phyloP scores from a whole-genome alignment of 2,888 invertebrate genomes.

The Galerucella pusilla region DNA sequence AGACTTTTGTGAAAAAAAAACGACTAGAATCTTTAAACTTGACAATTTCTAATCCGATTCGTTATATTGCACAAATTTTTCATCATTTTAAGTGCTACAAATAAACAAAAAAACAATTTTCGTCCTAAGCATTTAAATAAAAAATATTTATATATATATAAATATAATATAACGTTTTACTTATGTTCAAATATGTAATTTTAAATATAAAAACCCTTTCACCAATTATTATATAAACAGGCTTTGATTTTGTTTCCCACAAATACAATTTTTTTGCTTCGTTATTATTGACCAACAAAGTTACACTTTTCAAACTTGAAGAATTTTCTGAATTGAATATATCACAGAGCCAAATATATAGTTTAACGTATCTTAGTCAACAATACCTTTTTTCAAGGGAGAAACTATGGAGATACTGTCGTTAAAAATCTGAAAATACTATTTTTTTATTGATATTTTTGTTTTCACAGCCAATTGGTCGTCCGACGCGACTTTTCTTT shows the following conservation, averaged over 20 bases:
- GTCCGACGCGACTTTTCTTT: conserved; percentile 15
- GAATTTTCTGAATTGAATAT: conserved; percentile 56
- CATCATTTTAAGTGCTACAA: conserved; percentile 48
- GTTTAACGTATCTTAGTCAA: conserved; percentile 45
- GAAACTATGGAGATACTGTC: conserved; percentile 42
- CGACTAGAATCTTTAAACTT: conserved; percentile 27
- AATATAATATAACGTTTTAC: conserved; percentile 47
- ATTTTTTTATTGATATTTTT: conserved; percentile 24
- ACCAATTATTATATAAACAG: conserved; percentile 57
- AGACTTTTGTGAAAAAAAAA: conserved; percentile 24
- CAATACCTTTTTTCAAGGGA: conserved; percentile 39
- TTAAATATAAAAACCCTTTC: conserved; percentile 56
- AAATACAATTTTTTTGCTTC: conserved; percentile 31
- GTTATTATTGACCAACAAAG: conserved; percentile 47
- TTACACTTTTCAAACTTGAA: conserved; percentile 49
- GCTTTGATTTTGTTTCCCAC: conserved; percentile 48
- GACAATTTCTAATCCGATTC: conserved; percentile 19
- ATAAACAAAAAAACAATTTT: conserved; percentile 34
- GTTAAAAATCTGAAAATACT: conserved; percentile 32
- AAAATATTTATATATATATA: conserved; percentile 47
- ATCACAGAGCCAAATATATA: conserved; percentile 61
- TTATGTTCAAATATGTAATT: conserved; percentile 47
- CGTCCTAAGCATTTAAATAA: conserved; percentile 50
- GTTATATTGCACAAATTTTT: conserved; percentile 48
- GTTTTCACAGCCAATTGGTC: conserved; percentile 41